phyloP scores from a whole-genome alignment of 2,113 vertebrate species.

The Microtus montanus region DNA sequence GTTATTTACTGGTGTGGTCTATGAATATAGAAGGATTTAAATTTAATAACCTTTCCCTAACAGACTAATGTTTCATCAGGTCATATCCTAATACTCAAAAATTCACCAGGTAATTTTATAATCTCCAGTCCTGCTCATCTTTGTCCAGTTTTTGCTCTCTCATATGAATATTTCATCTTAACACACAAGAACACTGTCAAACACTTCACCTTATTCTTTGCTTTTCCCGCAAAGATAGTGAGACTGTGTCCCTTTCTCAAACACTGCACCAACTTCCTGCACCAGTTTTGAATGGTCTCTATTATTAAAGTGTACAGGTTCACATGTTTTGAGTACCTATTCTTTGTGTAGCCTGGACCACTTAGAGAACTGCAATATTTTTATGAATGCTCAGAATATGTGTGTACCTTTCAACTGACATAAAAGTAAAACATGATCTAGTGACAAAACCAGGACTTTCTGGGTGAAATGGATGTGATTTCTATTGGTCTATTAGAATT shows the following conservation, averaged over 20 bases:
- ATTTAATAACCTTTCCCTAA: neutral
- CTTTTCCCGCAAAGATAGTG: neutral
- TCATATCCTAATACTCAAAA: neutral
- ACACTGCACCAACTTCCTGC: neutral
- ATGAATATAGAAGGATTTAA: neutral
- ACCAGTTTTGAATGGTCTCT: neutral
- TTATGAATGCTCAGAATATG: neutral
- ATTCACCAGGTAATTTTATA: neutral
- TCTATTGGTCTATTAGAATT: constrained; percentile 3
- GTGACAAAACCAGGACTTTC: constrained; percentile 47
- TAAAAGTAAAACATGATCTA: constrained; percentile 35
- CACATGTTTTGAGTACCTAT: neutral
- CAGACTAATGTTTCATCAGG: neutral
- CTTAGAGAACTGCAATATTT: neutral
- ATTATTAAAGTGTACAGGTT: neutral
- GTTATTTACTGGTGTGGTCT: neutral
- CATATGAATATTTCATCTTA: neutral
- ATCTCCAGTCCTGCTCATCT: neutral
- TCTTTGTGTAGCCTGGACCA: neutral
- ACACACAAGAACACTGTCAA: neutral
- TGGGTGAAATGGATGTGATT: neutral
- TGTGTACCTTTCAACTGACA: neutral
- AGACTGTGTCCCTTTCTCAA: neutral
- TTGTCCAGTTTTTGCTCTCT: neutral
- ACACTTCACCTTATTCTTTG: neutral